Percentiles rank a stretch among this genome's conserved stretches.
phyloP scores from a whole-genome alignment of 1,140 invertebrate genomes.

The Chironomus striatipennis region DNA sequence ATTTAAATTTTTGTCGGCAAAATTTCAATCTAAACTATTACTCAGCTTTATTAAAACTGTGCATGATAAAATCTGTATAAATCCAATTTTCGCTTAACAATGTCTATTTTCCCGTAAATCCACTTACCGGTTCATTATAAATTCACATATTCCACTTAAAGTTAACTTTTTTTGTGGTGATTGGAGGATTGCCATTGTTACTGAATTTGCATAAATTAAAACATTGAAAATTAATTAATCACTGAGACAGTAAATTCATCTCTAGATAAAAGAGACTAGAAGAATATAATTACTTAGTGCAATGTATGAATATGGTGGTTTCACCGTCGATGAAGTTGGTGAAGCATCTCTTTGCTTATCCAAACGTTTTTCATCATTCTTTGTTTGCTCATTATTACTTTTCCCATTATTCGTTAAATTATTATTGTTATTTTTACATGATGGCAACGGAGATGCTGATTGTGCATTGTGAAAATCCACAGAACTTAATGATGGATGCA shows the following conservation, averaged over 20 bases:
- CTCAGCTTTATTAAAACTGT: too few relatives aligned
- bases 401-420: neutral
- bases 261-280: neutral
- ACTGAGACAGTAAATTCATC: too few relatives aligned
- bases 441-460: neutral
- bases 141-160: constrained; percentile 95
- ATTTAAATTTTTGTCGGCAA: too few relatives aligned
- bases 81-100: neutral
- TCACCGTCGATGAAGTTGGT: constrained; percentile 51
- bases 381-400: neutral
- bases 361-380: constrained; percentile 8
- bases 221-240: too few relatives aligned
- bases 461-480: neutral
- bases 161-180: constrained; percentile 96
- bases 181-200: constrained; percentile 96
- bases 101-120: neutral
- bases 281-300: constrained; percentile 54
- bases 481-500: neutral
- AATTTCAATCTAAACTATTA: too few relatives aligned
- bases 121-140: constrained; percentile 84
- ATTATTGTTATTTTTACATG: neutral
- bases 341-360: neutral
- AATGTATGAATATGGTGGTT: constrained; percentile 97
- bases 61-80: neutral
- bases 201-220: constrained; percentile 1